Evolutionary conservation across 2,888 invertebrate genomes (phyloP), one percentile per base, ranked within the genome.

Genomic region (Leptogaster cylindrica): DNA sequence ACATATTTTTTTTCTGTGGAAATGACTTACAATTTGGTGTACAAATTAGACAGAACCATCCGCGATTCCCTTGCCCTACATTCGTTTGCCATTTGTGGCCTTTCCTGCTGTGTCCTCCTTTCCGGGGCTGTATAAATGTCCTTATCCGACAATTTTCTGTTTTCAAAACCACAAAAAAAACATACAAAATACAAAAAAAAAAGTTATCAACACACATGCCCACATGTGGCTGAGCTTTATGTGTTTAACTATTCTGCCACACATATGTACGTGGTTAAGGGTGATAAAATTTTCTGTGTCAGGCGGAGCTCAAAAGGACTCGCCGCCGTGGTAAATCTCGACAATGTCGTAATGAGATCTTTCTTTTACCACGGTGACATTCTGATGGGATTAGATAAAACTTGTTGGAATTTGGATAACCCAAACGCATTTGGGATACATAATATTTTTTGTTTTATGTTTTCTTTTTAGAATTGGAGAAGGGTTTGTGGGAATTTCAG

Each of bases 311-410:
- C 20, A 55, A 55, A 52, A 55, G 10, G 28, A 14, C 12, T 58
- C 31, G 31, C 25, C 12, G 41, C 58, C 41, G 31, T 31, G 14
- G 25, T 41, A 41, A 58, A 58, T 58, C 58, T 58, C 58, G 41
- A 41, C 58, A 27, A 58, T 58, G 41, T 41, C 41, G 41, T 58
- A 58, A 41, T 58, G 27, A 58, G 41, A 58, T 58, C 58, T 58
- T 39, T 58, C 39, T 39, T 58, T 39, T 39, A 20, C 12, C 14
- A 14, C 25, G 58, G 14, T 18, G 14, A 52, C 31, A 31, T 23
- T n/a, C 39, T 6, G 36, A 39, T 39, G 58, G 41, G 16, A 58
- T 58, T 12, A 41, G 58, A 58, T 41, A 58, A 41, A 27, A 27
- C 39, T 41, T 36, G 25, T 23, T 39, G 39, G 39, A 58, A 58